Evolutionary conservation across 2,113 vertebrate genomes (phyloP), one percentile per base, ranked within the genome.

Genomic region (Columbina picui): DNA sequence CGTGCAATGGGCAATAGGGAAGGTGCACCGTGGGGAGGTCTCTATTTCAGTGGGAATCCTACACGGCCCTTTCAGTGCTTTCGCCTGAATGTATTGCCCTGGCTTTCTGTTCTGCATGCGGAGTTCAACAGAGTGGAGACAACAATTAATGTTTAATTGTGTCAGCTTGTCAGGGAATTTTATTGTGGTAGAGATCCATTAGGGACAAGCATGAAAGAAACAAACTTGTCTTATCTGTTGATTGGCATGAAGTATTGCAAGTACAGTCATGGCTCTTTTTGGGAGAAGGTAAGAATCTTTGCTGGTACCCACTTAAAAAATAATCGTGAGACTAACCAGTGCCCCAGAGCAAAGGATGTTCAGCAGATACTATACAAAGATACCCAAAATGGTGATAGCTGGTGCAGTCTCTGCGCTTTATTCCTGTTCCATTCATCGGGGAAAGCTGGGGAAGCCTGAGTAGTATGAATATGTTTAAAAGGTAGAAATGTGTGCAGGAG

Each of bases 131-230:
- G 76, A 87, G 38, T 41, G 78, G 89, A 69, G 69, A n/a, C 38
- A 74, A 80, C 71, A 90, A 60, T 79, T 78, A 91, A 63, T 56
- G 7, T 86, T 94, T 77, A 93, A 64, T 82, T 92, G 61, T 83
- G 70, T 85, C 87, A 86, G 50, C 39, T 56, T 82, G 65, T 36
- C 3, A 0, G 38, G 71, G 15, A 56, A 53, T 87, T 95, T 96
- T 87, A 57, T 0, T 4, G 3, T 4, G 9, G 53, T 45, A 86
- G 79, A 80, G 56, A 68, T 67, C 36, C 21, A 59, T 73, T 89
- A 79, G 78, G 74, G 77, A 73, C 57, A 73, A 88, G 49, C 20
- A 67, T 1, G 43, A 52, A 85, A 86, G 30, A 9, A 87, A 80
- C 34, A 89, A 87, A 76, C 52, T 92, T 81, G 64, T 55, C 71